Conservation (phyloP, 23 tunicate genomes). For the Trididemnum miniatum region DNA sequence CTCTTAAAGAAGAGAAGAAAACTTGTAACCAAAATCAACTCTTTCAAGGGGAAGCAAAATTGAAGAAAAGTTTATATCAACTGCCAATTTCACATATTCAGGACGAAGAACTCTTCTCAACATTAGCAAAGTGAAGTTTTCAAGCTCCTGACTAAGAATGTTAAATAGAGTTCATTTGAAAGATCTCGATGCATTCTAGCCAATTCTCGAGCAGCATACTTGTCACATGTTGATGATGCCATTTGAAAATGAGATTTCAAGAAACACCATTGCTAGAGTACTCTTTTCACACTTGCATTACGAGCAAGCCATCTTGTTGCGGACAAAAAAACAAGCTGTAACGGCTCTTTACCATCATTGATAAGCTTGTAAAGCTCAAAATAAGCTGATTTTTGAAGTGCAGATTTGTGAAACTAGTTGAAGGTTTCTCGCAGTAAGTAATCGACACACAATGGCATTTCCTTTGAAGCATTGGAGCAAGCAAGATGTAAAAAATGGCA, state of each 20-base stretch:
- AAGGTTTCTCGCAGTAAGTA: constrained; percentile 12
- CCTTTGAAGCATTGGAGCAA: not conserved
- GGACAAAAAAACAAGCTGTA: not conserved
- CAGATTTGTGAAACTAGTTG: constrained; percentile 9
- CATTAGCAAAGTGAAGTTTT: not conserved
- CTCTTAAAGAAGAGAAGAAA: not conserved
- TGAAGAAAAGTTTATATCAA: not conserved
- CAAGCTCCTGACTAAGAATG: not conserved
- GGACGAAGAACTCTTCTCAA: not conserved
- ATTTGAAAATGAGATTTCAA: constrained; percentile 7
- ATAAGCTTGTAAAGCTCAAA: not conserved
- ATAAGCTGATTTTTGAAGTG: not conserved
- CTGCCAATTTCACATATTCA: not conserved
- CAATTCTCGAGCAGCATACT: not conserved
- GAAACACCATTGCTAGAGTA: not conserved
- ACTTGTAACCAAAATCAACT: not conserved
- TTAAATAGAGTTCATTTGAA: not conserved
- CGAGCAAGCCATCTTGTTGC: constrained; percentile 24
- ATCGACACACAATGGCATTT: not conserved
- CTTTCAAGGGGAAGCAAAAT: not conserved
- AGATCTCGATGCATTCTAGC: not conserved
- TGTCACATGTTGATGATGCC: not conserved
- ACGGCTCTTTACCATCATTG: constrained; percentile 16
- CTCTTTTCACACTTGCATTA: not conserved
- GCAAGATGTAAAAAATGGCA: not conserved